Conservation (phyloP, 2,113 vertebrate genomes). For the Struthio camelus region DNA sequence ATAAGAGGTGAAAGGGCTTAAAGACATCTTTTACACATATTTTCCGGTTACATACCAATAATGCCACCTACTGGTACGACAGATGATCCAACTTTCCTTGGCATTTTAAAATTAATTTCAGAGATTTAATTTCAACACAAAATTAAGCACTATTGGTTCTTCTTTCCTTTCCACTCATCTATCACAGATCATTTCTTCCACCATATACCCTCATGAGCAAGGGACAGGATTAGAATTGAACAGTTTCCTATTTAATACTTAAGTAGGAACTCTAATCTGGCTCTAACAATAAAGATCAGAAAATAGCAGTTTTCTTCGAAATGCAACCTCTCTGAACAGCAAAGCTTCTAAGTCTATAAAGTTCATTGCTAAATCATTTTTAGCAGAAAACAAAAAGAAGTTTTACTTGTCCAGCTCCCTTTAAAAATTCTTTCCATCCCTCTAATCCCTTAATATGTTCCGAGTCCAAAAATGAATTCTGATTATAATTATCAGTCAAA, state of each 20-base stretch:
- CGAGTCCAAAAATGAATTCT: not conserved
- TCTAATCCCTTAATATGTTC: not conserved
- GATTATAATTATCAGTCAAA: not conserved
- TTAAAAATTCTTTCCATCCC: not conserved
- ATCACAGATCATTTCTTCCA: not conserved
- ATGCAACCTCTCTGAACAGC: not conserved
- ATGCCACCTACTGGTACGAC: conserved; percentile 52
- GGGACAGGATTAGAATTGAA: not conserved
- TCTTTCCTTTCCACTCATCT: not conserved
- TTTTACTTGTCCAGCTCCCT: not conserved
- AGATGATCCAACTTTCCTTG: not conserved
- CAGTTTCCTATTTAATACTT: not conserved
- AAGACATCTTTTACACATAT: not conserved
- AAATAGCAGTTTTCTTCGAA: not conserved
- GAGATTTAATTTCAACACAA: not conserved
- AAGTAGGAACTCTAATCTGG: not conserved
- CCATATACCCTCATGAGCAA: not conserved
- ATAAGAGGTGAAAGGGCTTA: not conserved
- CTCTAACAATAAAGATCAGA: not conserved
- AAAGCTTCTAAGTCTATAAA: not conserved
- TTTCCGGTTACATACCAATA: not conserved
- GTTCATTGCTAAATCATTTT: not conserved
- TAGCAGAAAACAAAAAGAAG: not conserved
- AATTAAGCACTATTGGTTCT: not conserved
- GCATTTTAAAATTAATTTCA: not conserved